Percentiles rank a stretch among this genome's conserved stretches.
These are phyloP conservation scores for Andrena chrysosceles DNA, from an alignment of 2,888 invertebrate genomes.

Conservation along the genomic window DNA sequence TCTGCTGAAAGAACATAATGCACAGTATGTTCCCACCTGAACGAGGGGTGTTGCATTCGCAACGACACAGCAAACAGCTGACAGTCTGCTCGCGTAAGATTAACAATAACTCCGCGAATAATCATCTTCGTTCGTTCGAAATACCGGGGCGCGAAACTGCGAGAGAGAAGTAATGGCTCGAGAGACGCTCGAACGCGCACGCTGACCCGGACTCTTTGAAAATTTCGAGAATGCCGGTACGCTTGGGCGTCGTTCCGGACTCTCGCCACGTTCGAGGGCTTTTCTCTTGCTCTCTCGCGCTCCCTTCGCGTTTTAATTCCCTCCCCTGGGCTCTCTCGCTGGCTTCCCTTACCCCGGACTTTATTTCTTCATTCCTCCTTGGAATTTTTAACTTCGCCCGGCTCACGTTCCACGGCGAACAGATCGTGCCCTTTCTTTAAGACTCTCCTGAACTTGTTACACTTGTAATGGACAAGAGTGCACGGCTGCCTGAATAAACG, in stretches of 20 bases:
- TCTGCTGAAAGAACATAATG: background rate
- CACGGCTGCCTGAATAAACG: constrained; percentile 36
- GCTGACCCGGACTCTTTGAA: constrained; percentile 49
- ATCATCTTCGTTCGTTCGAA: constrained; percentile 33
- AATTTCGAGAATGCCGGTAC: constrained; percentile 68
- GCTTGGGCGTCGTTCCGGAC: constrained; percentile 58
- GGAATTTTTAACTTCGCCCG: constrained; percentile 41
- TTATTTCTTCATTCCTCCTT: constrained; percentile 50
- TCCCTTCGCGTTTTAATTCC: constrained; percentile 57
- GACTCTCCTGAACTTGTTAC: constrained; percentile 37
- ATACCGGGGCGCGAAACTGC: constrained; percentile 49
- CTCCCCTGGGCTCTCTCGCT: constrained; percentile 1
- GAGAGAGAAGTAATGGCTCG: constrained; percentile 38
- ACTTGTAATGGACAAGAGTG: constrained; percentile 37
- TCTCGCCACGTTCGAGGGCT: constrained; percentile 57
- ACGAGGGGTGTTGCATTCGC: constrained; percentile 3
- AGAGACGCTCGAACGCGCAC: constrained; percentile 51
- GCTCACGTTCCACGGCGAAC: constrained; percentile 23
- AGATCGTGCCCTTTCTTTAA: constrained; percentile 28
- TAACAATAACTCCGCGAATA: constrained; percentile 12
- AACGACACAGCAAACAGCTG: constrained; percentile 15
- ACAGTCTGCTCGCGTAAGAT: background rate
- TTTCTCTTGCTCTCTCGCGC: constrained; percentile 23
- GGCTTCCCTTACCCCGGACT: constrained; percentile 9
- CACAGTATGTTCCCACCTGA: constrained; percentile 10